Percentiles rank a stretch among this genome's conserved stretches.
Conservation (phyloP, 2,797 vertebrate species). For the Alectoris magna region DNA sequence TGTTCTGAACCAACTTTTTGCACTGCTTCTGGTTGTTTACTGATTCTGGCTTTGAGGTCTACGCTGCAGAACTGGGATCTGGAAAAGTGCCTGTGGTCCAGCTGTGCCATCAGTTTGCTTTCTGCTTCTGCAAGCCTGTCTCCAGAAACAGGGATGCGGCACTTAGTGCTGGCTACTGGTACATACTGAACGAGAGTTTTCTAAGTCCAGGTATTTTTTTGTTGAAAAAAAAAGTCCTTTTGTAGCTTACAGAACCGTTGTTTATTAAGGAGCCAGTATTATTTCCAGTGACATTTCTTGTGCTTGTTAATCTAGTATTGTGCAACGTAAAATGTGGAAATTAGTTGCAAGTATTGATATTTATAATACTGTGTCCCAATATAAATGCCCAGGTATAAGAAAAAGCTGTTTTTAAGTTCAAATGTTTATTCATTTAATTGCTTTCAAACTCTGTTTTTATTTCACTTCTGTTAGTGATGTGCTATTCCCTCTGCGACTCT, state of each 20-base stretch:
- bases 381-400: neutral
- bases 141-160: neutral
- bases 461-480: neutral
- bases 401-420: neutral
- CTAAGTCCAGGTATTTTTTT: neutral
- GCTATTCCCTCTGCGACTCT: conserved; percentile 22
- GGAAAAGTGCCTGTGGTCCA: neutral
- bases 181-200: neutral
- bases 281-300: neutral
- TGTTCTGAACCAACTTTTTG: neutral
- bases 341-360: neutral
- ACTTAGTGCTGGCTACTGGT: neutral
- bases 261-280: neutral
- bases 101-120: neutral
- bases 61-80: neutral
- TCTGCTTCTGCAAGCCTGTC: neutral
- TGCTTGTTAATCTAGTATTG: fast-evolving
- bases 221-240: neutral
- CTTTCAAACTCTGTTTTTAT: neutral
- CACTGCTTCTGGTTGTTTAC: neutral
- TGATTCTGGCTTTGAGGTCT: neutral
- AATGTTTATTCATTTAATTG: neutral
- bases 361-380: neutral
- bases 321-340: neutral
- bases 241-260: neutral